Evolutionary conservation across 2,888 invertebrate species (phyloP).

Genomic region (Resseliella maxima): DNA sequence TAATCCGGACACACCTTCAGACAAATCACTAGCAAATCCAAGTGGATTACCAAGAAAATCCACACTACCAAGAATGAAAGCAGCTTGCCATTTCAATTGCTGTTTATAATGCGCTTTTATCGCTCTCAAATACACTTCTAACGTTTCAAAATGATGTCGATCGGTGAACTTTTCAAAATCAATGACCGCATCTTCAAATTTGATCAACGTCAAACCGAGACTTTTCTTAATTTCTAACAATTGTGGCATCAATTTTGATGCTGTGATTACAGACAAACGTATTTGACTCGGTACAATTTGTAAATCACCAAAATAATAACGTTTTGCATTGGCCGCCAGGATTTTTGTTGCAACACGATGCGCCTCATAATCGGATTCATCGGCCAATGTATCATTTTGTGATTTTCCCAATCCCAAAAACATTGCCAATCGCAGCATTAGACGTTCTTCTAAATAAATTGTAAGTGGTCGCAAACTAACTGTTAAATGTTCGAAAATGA

Average conservation of each 20-base stretch:
- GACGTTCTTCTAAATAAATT: constrained; percentile 87
- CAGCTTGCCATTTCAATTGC: constrained; percentile 94
- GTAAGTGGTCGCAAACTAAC: constrained; percentile 85
- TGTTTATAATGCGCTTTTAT: constrained; percentile 88
- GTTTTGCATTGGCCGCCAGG: constrained; percentile 81
- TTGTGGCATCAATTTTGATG: constrained; percentile 81
- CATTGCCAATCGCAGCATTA: constrained; percentile 78
- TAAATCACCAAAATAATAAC: constrained; percentile 88
- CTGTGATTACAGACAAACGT: constrained; percentile 89
- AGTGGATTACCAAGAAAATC: constrained; percentile 98
- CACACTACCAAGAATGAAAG: constrained; percentile 93
- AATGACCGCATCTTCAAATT: constrained; percentile 96
- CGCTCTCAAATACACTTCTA: constrained; percentile 82
- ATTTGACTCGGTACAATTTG: constrained; percentile 84
- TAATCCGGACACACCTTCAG: constrained; percentile 92
- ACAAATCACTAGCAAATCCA: constrained; percentile 94
- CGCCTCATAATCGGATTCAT: constrained; percentile 84
- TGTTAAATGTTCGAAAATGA: constrained; percentile 87
- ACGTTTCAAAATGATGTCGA: constrained; percentile 91
- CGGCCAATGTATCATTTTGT: constrained; percentile 73
- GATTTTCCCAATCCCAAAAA: constrained; percentile 73
- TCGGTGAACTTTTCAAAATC: constrained; percentile 89
- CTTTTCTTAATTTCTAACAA: constrained; percentile 85
- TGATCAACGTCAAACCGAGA: constrained; percentile 88
- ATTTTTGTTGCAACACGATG: constrained; percentile 83